Conservation (phyloP, 2,888 invertebrate genomes). For the Patella ulyssiponensis region DNA sequence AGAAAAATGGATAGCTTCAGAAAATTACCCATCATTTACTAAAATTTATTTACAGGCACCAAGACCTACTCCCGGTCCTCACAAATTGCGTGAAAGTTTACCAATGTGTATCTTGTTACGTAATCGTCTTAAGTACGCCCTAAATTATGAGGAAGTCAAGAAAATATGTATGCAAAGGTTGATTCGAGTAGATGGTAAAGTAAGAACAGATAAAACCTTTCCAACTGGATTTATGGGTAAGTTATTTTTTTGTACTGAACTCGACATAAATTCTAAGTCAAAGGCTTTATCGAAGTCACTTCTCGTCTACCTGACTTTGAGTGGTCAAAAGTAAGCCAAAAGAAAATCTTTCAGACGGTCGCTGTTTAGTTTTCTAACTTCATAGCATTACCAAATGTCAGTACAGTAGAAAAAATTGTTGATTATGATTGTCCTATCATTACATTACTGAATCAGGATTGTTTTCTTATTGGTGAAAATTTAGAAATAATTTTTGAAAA, state of each 20-base stretch:
- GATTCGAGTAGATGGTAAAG: conserved; percentile 98
- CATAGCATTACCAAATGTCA: conserved; percentile 47
- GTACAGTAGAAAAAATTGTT: conserved; percentile 21
- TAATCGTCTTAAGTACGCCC: conserved; percentile 97
- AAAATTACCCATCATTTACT: too few species aligned
- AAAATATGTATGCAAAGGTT: conserved; percentile 98
- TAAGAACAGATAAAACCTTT: conserved; percentile 96
- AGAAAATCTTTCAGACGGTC: conserved; percentile 47
- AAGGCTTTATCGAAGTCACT: conserved; percentile 47
- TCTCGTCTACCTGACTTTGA: conserved; percentile 8
- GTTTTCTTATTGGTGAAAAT: too few species aligned
- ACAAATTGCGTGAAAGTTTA: conserved; percentile 96
- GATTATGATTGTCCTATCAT: too few species aligned
- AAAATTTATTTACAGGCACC: conserved; percentile 79
- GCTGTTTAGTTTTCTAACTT: conserved; percentile 35
- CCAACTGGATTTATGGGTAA: conserved; percentile 99
- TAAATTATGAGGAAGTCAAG: conserved; percentile 95
- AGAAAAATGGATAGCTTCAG: too few species aligned
- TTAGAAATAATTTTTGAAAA: too few species aligned
- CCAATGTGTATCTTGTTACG: conserved; percentile 96
- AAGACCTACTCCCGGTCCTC: conserved; percentile 96
- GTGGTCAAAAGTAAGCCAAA: conserved; percentile 44
- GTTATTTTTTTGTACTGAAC: conserved; percentile 58
- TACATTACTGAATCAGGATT: too few species aligned
- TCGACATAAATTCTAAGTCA: conserved; percentile 12